These are phyloP conservation scores for Pitta sordida DNA, from an alignment of 2,113 vertebrate species.

Conservation along the genomic window DNA sequence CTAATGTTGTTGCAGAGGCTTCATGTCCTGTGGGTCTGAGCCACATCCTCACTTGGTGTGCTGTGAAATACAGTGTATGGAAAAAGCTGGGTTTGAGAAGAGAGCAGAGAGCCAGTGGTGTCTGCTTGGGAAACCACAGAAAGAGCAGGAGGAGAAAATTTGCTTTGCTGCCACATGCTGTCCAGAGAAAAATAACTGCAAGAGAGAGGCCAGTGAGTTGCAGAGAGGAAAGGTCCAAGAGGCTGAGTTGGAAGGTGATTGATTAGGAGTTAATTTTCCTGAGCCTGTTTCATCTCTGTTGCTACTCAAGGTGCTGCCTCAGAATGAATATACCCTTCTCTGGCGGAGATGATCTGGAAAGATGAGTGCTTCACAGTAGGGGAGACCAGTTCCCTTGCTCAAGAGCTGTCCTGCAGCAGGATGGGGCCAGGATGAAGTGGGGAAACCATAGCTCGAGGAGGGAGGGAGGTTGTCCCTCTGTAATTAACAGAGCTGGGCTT, in stretches of 20 bases:
- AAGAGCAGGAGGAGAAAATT: background rate
- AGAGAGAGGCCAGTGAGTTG: background rate
- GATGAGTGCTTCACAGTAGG: background rate
- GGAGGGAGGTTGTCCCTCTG: background rate
- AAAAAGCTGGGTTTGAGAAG: background rate
- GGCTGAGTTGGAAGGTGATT: background rate
- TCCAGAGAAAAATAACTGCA: background rate
- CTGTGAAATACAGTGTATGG: background rate
- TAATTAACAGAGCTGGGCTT: background rate
- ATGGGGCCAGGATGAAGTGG: rapidly evolving
- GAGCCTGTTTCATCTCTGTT: background rate
- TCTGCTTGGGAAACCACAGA: background rate
- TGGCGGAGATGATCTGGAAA: background rate
- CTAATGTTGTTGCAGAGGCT: background rate
- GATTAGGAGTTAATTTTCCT: background rate
- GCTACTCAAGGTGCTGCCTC: background rate
- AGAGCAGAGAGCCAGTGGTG: background rate
- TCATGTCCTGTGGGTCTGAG: background rate
- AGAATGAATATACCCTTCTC: background rate
- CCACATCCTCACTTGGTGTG: background rate
- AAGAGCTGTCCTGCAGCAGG: background rate
- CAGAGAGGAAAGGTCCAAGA: background rate
- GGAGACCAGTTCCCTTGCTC: background rate
- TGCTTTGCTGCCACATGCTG: background rate
- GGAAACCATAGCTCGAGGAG: background rate